Percentiles rank a stretch among this genome's conserved stretches.
phyloP scores from a whole-genome alignment of 2,797 vertebrate genomes.

The Percopsis omiscomaycus region DNA sequence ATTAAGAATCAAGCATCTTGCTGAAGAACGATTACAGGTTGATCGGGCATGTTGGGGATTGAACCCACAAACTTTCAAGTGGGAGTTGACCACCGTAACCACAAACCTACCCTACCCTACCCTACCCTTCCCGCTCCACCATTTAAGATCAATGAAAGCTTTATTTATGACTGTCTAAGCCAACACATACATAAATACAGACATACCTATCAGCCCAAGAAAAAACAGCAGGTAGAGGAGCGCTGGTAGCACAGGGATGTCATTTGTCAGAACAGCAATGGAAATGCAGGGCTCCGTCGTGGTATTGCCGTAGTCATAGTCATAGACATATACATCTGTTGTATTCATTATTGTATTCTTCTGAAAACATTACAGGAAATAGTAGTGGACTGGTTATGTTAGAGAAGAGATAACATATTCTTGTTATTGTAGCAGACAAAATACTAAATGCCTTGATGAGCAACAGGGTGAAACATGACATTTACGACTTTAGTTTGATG shows the following conservation, averaged over 20 bases:
- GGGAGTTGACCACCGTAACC: no score
- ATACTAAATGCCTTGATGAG: background rate
- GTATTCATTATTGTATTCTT: constrained; percentile 13
- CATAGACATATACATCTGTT: constrained; percentile 8
- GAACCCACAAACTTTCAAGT: no score
- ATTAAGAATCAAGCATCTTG: no score
- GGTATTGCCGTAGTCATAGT: background rate
- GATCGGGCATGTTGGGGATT: no score
- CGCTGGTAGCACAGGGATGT: background rate
- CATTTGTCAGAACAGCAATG: fast-evolving
- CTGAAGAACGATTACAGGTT: no score
- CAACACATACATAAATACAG: constrained; percentile 16
- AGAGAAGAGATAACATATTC: background rate
- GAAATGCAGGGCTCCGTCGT: background rate
- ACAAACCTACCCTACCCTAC: no score
- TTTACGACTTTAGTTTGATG: constrained; percentile 4
- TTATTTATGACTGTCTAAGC: background rate
- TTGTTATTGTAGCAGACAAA: background rate
- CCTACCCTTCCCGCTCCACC: no score
- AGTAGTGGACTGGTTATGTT: background rate
- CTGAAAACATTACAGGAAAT: no score
- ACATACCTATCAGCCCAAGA: constrained; percentile 76
- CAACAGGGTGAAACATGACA: background rate
- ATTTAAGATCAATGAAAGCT: background rate
- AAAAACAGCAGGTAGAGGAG: constrained; percentile 65